These are phyloP conservation scores for Trachurus trachurus DNA, from an alignment of 2,797 vertebrate species.

Conservation along the genomic window DNA sequence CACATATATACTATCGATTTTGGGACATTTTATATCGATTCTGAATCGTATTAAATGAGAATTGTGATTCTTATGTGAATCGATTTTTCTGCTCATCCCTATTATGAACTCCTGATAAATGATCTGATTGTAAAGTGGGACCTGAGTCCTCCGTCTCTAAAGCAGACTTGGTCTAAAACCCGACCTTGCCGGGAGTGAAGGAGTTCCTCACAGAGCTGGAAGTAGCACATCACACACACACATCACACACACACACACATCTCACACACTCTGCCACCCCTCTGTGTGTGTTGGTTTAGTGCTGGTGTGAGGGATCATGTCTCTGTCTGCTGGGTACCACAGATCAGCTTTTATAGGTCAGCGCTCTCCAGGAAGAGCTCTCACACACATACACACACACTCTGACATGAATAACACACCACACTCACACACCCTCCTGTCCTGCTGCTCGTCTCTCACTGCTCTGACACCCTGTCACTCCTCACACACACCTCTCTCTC, in stretches of 20 bases:
- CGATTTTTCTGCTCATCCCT: too few relatives aligned
- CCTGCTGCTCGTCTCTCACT: constrained; percentile 23
- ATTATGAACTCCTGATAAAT: too few relatives aligned
- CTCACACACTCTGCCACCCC: not conserved
- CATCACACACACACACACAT: not conserved
- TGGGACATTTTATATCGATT: too few relatives aligned
- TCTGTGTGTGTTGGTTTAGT: constrained; percentile 43
- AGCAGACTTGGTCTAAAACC: too few relatives aligned
- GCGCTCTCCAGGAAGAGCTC: constrained; percentile 45
- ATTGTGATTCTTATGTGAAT: too few relatives aligned
- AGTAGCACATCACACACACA: not conserved
- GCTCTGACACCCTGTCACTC: constrained; percentile 19
- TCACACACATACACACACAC: constrained; percentile 36
- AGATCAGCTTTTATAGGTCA: constrained; percentile 73
- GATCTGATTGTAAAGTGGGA: too few relatives aligned
- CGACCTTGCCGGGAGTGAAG: too few relatives aligned
- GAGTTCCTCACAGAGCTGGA: constrained; percentile 9
- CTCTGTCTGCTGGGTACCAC: constrained; percentile 53
- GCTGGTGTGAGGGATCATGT: constrained; percentile 58
- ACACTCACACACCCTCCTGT: constrained; percentile 18
- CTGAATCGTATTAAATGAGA: too few relatives aligned
- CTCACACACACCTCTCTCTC: constrained; percentile 12
- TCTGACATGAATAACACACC: not conserved
- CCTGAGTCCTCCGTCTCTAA: too few relatives aligned
- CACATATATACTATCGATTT: too few relatives aligned